These are phyloP conservation scores for Sorex fumeus DNA, from an alignment of 2,113 vertebrate species.

Conservation along the genomic window DNA sequence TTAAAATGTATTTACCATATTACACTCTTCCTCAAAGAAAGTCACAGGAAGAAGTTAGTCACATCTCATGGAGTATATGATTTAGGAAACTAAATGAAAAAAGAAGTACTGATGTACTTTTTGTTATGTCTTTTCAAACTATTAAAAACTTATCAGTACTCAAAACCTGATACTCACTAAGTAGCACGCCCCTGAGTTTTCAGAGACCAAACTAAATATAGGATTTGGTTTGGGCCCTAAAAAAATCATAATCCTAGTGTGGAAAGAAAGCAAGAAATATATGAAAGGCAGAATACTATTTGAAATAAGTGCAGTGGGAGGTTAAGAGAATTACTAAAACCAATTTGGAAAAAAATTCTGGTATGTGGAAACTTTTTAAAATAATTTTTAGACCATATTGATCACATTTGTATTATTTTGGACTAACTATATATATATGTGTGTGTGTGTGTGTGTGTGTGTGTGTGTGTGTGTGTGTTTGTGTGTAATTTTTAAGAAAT, in stretches of 20 bases:
- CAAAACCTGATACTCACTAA: rapidly evolving
- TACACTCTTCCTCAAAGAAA: too few relatives aligned
- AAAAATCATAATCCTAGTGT: background rate
- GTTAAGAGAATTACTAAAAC: background rate
- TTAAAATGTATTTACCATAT: too few relatives aligned
- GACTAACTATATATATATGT: background rate
- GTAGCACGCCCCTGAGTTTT: rapidly evolving
- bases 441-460: too few relatives aligned
- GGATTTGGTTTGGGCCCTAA: too few relatives aligned
- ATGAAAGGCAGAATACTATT: rapidly evolving
- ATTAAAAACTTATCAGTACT: background rate
- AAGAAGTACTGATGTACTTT: too few relatives aligned
- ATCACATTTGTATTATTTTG: background rate
- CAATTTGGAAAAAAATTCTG: constrained; percentile 16
- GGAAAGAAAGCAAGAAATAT: background rate
- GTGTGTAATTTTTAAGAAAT: background rate
- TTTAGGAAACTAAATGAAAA: too few relatives aligned
- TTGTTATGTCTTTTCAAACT: rapidly evolving
- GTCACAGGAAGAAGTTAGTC: too few relatives aligned
- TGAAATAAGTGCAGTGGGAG: background rate
- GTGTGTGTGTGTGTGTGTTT: too few relatives aligned
- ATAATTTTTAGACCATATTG: background rate
- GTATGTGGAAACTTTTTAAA: constrained; percentile 4
- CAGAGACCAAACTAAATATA: background rate
- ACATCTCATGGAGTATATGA: too few relatives aligned